Evolutionary conservation across 92 coral and sea anemone genomes (phyloP).

Genomic region (Epizoanthus fatuus): DNA sequence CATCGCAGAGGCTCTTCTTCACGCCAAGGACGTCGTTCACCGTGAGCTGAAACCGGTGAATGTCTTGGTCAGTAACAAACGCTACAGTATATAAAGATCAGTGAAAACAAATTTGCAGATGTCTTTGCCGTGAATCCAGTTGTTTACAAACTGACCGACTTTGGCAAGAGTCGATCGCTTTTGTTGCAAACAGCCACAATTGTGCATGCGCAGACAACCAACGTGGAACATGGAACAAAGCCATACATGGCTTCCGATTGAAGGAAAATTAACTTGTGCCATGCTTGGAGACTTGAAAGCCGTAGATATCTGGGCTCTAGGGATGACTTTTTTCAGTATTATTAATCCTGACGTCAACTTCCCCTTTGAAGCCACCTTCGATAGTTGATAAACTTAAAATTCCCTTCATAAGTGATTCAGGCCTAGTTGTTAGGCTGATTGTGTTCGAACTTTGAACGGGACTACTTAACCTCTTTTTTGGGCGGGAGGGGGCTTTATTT

Average conservation of each 20-base stretch:
- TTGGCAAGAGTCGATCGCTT: slow-evolving; percentile 52
- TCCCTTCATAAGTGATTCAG: too few species aligned
- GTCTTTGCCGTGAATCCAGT: slow-evolving; percentile 29
- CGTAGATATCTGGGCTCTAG: slow-evolving; percentile 40
- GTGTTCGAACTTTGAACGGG: too few species aligned
- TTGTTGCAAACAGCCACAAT: slow-evolving; percentile 31
- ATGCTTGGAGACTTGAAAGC: slow-evolving; percentile 20
- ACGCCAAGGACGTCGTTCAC: slow-evolving; percentile 48
- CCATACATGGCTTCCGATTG: slow-evolving; percentile 33
- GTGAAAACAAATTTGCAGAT: neutral
- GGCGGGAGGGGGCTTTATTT: too few species aligned
- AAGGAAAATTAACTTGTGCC: neutral
- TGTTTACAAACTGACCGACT: slow-evolving; percentile 57
- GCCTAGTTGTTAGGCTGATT: too few species aligned
- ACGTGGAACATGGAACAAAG: slow-evolving; percentile 27
- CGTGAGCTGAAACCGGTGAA: slow-evolving; percentile 65
- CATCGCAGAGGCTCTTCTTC: slow-evolving; percentile 55
- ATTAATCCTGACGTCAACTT: slow-evolving; percentile 21
- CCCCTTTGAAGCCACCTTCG: neutral
- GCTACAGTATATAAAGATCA: neutral
- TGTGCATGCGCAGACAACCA: slow-evolving; percentile 14
- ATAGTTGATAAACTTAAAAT: too few species aligned
- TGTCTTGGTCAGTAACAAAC: slow-evolving; percentile 59
- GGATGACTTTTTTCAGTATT: slow-evolving; percentile 8
- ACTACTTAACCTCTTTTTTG: too few species aligned